A percentile compares a stretch with the other conserved stretches of the same genome.
phyloP scores from a whole-genome alignment of 2,888 invertebrate species.

The Zeuzera pyrina region DNA sequence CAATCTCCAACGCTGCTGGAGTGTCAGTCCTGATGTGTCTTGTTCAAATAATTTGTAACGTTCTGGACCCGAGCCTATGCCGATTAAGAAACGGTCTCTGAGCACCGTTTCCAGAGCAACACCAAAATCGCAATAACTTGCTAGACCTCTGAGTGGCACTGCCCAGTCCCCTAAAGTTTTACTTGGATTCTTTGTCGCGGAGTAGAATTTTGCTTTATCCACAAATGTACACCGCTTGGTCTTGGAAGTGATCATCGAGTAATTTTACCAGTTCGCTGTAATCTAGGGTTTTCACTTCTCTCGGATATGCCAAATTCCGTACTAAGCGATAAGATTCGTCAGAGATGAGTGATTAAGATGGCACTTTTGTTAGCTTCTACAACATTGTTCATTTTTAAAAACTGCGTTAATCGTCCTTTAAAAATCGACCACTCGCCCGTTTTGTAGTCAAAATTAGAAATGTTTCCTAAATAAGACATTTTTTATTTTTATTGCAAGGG shows the following conservation, averaged over 20 bases:
- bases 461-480: conserved; percentile 4
- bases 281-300: conserved; percentile 6
- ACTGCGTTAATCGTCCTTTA: conserved; percentile 2
- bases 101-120: conserved; percentile 11
- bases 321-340: conserved; percentile 11
- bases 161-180: conserved; percentile 16
- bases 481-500: not conserved
- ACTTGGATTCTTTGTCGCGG: conserved; percentile 8
- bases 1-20: conserved; percentile 12
- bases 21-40: conserved; percentile 7
- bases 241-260: conserved; percentile 13
- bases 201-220: conserved; percentile 16
- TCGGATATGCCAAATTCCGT: conserved; percentile 12
- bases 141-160: conserved; percentile 10
- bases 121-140: conserved; percentile 14
- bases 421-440: conserved; percentile 3
- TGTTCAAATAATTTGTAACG: conserved; percentile 12
- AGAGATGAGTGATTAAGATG: conserved; percentile 7
- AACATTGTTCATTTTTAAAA: conserved; percentile 3
- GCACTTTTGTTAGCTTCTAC: conserved; percentile 3
- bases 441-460: conserved; percentile 5
- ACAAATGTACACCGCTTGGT: conserved; percentile 15
- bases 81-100: conserved; percentile 17
- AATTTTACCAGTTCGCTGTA: conserved; percentile 10
- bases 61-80: conserved; percentile 11